Evolutionary conservation across 2,113 vertebrate genomes (phyloP), one percentile per base, ranked within the genome.

Genomic region (Scomber scombrus): DNA sequence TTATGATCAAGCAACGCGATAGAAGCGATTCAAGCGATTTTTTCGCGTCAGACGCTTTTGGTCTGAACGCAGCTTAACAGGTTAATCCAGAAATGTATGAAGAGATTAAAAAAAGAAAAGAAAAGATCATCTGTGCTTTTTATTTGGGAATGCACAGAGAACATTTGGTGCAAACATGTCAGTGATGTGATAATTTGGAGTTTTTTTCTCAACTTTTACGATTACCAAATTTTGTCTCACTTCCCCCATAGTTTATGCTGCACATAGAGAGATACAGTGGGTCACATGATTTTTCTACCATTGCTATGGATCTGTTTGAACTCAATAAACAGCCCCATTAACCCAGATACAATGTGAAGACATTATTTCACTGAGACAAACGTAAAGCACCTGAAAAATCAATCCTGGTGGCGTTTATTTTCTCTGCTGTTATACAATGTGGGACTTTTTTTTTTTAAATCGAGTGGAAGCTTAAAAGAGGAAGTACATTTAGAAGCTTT

Each of bases 391-490:
- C 13, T 67, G 18, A 16, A 46, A 84, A 47, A 11, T 52, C 3
- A 40, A 3, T 0, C 7, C 40, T 45, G 29, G n/a, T 80, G 2
- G 19, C n/a, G 52, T 58, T 55, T 47, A 0, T 23, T 52, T 8
- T 43, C 9, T 34, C 50, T 51, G 21, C 2, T 62, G 0, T 58
- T 5, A 0, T 40, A 31, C 50, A 9, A 45, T 13, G 21, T 4
- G 19, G 84, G 62, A 66, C 43, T 85, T 86, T 81, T 57, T 86
- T n/a, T n/a, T 82, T 16, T 40, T 7, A 9, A 78, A 71, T 13
- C 0, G 5, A 47, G 58, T 11, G 19, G 34, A 71, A 56, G 18
- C 18, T 19, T 29, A 54, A 81, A 62, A 89, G 74, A 89, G 91
- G 93, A 93, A 88, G 74, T 82, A 11, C 76, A 13, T 65, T 66